Base-by-base conservation (phyloP, 2,888 invertebrate genomes). In the Boloria selene region DNA sequence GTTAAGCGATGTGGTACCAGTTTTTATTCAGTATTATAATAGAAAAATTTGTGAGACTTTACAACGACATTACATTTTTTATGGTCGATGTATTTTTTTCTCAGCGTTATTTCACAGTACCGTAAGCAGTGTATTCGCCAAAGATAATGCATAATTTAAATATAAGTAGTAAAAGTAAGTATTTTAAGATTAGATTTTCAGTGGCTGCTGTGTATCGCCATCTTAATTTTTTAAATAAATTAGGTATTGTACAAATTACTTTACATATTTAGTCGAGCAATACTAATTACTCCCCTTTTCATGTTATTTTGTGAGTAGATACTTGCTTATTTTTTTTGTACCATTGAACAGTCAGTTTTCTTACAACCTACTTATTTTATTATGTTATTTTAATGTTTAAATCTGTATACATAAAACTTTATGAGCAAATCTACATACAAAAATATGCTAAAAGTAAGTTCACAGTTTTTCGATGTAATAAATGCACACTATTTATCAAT, bases 81-180 rank as follows among this genome's bases (percentile, higher is more conserved):
- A 75, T 71, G 73, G 74, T 78, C 77, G 71, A 74, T 73, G 69
- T 74, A 72, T 75, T 73, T 75, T 74, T 76, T 79, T 79, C 75
- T 76, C 77, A 77, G 50, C 69, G 65, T 71, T 75, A 74, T 81
- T 81, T 79, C 78, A 83, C 74, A 85, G 88, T 88, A 88, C 88
- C 84, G 77, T 85, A 81, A 86, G 85, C 86, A 90, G 88, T 91
- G 87, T 90, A 89, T 84, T 90, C 90, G 90, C 91, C 91, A 91
- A 91, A 91, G 91, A 91, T 91, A 88, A 84, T 83, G 90, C 90
- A 90, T 91, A 91, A 90, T 90, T 87, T 85, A 65, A 83, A 81
- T 73, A 74, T 85, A 85, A 85, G 77, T 81, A 82, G 82, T 26
- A 61, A 64, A 56, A n/a, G 18, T 68, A 70, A 69, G 70, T 72